A percentile compares a stretch with the other conserved stretches of the same genome.
Evolutionary conservation across 2,797 vertebrate species (phyloP).

Genomic region (Anabacerthia variegaticeps): DNA sequence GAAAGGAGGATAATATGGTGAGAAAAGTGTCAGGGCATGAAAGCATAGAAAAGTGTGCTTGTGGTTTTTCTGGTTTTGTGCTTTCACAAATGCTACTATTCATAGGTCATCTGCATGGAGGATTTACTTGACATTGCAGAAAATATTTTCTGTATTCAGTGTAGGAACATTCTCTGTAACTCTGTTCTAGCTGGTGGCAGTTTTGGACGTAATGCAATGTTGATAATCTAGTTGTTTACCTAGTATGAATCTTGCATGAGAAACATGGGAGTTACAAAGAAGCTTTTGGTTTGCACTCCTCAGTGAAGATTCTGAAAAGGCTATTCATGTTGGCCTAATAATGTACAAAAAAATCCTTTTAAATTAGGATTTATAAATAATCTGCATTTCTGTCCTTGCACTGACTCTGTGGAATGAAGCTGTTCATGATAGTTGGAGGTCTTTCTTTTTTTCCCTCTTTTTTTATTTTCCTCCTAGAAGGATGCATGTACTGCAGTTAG

Average conservation of each 20-base stretch:
- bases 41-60: background rate
- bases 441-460: fast-evolving
- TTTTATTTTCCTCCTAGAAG: background rate
- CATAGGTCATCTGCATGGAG: background rate
- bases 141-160: constrained; percentile 9
- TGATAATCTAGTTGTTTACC: constrained; percentile 20
- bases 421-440: background rate
- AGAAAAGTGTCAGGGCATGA: constrained; percentile 22
- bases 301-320: constrained; percentile 8
- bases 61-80: constrained; percentile 19
- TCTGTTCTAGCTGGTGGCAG: background rate
- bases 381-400: background rate
- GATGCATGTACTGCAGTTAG: background rate
- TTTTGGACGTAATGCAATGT: background rate
- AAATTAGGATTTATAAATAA: constrained; percentile 13
- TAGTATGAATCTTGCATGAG: constrained; percentile 12
- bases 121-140: background rate
- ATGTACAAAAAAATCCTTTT: background rate
- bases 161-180: background rate
- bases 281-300: constrained; percentile 10
- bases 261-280: background rate
- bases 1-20: background rate
- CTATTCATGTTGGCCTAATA: background rate
- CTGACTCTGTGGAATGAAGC: background rate
- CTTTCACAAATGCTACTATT: constrained; percentile 2